A percentile compares a stretch with the other conserved stretches of the same genome.
Conservation (phyloP, 2,888 invertebrate genomes). For the Drosophila paucipuncta region DNA sequence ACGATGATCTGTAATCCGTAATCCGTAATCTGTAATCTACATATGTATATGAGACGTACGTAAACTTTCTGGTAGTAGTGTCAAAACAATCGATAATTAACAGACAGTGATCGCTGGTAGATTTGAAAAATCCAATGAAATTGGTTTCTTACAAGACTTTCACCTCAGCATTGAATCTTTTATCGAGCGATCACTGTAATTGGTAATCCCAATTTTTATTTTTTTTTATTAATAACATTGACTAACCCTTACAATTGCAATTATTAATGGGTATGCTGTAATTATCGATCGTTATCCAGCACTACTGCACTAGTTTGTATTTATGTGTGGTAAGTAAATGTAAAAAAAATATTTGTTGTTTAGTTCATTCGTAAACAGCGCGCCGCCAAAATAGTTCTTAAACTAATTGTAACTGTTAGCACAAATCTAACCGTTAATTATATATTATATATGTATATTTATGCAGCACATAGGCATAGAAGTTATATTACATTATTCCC, state of each 20-base stretch:
- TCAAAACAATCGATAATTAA: conserved; percentile 29
- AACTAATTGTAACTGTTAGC: conserved; percentile 52
- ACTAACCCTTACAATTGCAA: conserved; percentile 7
- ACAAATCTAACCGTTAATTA: conserved; percentile 51
- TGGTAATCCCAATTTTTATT: not conserved
- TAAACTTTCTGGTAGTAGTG: conserved; percentile 29
- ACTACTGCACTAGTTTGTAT: conserved; percentile 30
- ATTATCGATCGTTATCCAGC: conserved; percentile 33
- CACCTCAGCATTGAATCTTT: not conserved
- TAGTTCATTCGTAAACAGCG: conserved; percentile 48
- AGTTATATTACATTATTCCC: conserved; percentile 28
- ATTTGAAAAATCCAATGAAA: conserved; percentile 3
- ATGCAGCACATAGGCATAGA: conserved; percentile 28
- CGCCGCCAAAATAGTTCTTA: conserved; percentile 58
- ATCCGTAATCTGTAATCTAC: conserved; percentile 49
- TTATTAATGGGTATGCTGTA: not conserved
- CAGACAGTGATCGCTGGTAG: not conserved
- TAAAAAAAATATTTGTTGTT: conserved; percentile 45
- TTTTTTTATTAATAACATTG: not conserved
- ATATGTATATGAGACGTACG: conserved; percentile 19
- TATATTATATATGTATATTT: conserved; percentile 18
- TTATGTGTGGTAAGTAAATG: conserved; percentile 31
- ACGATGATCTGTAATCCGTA: conserved; percentile 91
- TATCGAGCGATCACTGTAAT: not conserved
- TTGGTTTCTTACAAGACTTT: not conserved